Evolutionary conservation across 2,797 vertebrate genomes (phyloP).

Genomic region (Esox lucius): DNA sequence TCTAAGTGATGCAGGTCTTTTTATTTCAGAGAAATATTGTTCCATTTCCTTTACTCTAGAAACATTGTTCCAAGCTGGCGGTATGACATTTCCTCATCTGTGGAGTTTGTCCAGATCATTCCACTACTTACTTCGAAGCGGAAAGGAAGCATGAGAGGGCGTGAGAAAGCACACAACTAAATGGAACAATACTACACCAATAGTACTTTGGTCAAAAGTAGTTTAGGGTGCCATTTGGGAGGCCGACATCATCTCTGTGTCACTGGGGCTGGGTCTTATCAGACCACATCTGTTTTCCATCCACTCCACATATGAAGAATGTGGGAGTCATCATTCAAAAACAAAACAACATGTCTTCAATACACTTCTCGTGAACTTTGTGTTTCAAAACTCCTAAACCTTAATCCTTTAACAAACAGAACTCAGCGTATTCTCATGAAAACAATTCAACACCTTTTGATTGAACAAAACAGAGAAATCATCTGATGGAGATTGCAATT

Average conservation of each 20-base stretch:
- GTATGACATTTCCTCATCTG: conserved; percentile 55
- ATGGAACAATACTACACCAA: neutral
- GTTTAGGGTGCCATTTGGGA: conserved; percentile 5
- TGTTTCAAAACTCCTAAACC: neutral
- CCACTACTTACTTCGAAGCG: conserved; percentile 4
- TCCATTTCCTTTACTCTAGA: conserved; percentile 49
- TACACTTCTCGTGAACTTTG: neutral
- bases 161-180: neutral
- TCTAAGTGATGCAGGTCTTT: conserved; percentile 24
- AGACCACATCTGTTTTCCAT: conserved; percentile 69
- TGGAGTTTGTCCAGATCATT: neutral
- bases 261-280: conserved; percentile 51
- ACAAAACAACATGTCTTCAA: neutral
- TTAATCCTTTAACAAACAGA: neutral
- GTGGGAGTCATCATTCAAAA: conserved; percentile 17
- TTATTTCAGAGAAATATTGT: conserved; percentile 50
- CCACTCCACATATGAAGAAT: conserved; percentile 40
- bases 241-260: conserved; percentile 48
- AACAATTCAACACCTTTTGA: neutral
- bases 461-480: neutral
- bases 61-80: conserved; percentile 37
- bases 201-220: neutral
- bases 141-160: neutral
- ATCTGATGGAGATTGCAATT: neutral
- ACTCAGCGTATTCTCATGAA: neutral